These are phyloP conservation scores for Xylophagus ater DNA, from an alignment of 2,888 invertebrate genomes.

Conservation along the genomic window DNA sequence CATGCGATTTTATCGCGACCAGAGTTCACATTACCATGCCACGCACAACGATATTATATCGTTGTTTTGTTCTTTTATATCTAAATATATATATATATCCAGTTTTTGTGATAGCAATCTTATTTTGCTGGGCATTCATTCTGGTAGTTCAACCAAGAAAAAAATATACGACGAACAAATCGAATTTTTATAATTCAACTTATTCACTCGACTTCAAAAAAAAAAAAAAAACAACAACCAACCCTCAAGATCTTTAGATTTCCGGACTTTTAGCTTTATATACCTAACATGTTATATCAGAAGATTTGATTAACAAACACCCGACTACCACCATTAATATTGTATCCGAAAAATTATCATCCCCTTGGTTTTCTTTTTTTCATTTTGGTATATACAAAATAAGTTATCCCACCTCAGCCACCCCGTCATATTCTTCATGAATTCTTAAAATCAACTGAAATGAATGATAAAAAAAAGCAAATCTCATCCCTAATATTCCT, in stretches of 20 bases:
- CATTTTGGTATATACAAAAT: no score
- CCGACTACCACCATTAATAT: no score
- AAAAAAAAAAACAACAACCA: conserved; percentile 6
- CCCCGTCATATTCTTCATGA: no score
- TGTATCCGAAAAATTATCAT: no score
- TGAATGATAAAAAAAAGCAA: no score
- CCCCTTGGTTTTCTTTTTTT: no score
- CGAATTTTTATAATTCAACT: conserved; percentile 7
- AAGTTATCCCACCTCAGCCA: no score
- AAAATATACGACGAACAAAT: conserved; percentile 12
- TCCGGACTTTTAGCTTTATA: conserved; percentile 17
- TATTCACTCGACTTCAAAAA: conserved; percentile 11
- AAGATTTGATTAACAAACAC: conserved; percentile 18
- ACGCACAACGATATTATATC: conserved; percentile 8
- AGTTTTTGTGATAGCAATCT: not conserved
- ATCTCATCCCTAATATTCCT: no score
- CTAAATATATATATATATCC: not conserved
- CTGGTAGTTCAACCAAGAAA: not conserved
- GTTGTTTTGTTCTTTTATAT: conserved; percentile 1
- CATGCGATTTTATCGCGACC: conserved; percentile 23
- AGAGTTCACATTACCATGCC: conserved; percentile 7
- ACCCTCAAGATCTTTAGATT: conserved; percentile 14
- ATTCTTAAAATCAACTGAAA: no score
- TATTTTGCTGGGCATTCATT: not conserved
- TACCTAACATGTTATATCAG: conserved; percentile 10